Conservation (phyloP, 2,888 invertebrate genomes). For the Pyrrhia umbra region DNA sequence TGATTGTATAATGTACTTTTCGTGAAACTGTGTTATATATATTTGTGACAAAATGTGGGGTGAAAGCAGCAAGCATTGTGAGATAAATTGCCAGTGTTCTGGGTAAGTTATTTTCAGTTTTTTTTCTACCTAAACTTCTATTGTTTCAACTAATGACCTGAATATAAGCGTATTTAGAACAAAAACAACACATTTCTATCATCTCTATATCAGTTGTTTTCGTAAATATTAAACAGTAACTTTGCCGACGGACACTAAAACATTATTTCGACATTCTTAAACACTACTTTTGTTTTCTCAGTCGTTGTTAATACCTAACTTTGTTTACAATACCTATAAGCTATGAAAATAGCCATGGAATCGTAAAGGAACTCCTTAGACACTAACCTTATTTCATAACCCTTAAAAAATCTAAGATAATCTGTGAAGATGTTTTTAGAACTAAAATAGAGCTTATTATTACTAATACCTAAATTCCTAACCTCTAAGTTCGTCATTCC, state of each 20-base stretch:
- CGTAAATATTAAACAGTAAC: not conserved
- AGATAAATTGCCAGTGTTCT: conserved; percentile 85
- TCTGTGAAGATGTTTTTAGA: not conserved
- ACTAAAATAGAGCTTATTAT: not conserved
- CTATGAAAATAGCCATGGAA: not conserved
- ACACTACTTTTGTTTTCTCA: not conserved
- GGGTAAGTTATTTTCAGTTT: conserved; percentile 76
- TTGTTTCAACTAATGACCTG: conserved; percentile 18
- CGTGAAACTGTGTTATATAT: conserved; percentile 68
- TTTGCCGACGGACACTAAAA: not conserved
- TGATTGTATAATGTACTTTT: conserved; percentile 74
- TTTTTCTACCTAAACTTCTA: not conserved
- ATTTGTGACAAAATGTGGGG: conserved; percentile 82
- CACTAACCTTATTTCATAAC: not conserved
- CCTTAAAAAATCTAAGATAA: too few relatives aligned
- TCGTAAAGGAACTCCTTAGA: not conserved
- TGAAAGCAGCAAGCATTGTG: conserved; percentile 82
- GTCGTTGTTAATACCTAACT: not conserved
- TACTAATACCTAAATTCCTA: not conserved
- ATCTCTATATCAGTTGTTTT: not conserved
- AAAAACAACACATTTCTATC: not conserved
- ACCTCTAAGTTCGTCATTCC: too few relatives aligned
- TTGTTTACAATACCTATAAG: not conserved
- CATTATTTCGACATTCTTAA: not conserved
- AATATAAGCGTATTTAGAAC: conserved; percentile 1